Evolutionary conservation across 2,113 vertebrate genomes (phyloP).

Genomic region (Parus major): DNA sequence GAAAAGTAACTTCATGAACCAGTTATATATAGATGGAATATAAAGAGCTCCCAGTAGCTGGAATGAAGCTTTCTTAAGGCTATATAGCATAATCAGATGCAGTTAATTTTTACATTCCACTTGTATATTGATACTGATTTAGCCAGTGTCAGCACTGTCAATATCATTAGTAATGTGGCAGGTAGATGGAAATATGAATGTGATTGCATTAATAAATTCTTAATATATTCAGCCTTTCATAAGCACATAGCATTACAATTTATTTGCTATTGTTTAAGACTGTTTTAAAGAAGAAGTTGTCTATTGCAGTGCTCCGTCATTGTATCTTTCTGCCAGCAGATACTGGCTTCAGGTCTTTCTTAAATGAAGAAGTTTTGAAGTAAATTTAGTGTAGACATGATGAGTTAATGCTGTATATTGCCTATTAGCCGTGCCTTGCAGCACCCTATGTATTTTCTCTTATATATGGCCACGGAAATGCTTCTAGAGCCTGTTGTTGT

Average conservation of each 20-base stretch:
- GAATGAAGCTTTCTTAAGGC: neutral
- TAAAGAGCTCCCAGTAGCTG: neutral
- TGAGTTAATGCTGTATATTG: neutral
- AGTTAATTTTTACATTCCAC: conserved; percentile 50
- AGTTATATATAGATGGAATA: neutral
- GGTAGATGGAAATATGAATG: conserved; percentile 58
- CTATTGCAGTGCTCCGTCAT: neutral
- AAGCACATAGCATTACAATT: conserved; percentile 37
- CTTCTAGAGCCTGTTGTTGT: neutral
- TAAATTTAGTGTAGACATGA: neutral
- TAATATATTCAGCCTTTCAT: conserved; percentile 64
- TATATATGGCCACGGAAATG: neutral
- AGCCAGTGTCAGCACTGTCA: conserved; percentile 62
- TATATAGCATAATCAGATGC: conserved; percentile 48
- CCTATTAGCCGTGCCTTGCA: neutral
- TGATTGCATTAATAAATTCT: conserved; percentile 67
- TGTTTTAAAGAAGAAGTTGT: conserved; percentile 7
- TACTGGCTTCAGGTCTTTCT: neutral
- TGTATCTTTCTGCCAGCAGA: neutral
- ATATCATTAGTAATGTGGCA: conserved; percentile 65
- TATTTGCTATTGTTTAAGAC: conserved; percentile 14
- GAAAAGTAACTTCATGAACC: neutral
- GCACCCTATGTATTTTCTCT: neutral
- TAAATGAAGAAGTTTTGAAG: neutral
- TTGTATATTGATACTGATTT: conserved; percentile 64